Conservation (phyloP, 2,888 invertebrate genomes). For the Lampropteryx suffumata region DNA sequence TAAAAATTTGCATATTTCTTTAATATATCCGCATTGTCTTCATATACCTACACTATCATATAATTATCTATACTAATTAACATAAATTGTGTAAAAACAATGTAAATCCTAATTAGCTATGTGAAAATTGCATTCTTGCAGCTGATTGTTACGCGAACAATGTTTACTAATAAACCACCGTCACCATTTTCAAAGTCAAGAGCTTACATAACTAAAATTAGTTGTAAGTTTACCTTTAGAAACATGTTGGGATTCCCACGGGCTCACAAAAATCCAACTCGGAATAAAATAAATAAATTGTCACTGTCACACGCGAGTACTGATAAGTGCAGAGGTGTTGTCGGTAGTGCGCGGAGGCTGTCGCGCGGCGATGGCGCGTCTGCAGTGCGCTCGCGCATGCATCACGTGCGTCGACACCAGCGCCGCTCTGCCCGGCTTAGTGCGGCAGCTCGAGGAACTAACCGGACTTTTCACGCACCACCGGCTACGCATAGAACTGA, state of each 20-base stretch:
- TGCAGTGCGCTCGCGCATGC: slow-evolving; percentile 69
- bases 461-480: slow-evolving; percentile 68
- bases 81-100: slow-evolving; percentile 39
- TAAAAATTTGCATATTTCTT: not conserved
- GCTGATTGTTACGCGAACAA: slow-evolving; percentile 48
- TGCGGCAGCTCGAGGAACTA: slow-evolving; percentile 61
- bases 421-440: slow-evolving; percentile 60
- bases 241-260: slow-evolving; percentile 47
- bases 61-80: slow-evolving; percentile 19
- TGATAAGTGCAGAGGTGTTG: slow-evolving; percentile 54
- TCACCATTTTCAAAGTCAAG: slow-evolving; percentile 46
- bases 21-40: slow-evolving; percentile 13
- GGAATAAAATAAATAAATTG: slow-evolving; percentile 39
- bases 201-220: slow-evolving; percentile 45
- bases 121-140: slow-evolving; percentile 44
- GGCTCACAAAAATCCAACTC: slow-evolving; percentile 41
- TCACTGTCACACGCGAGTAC: slow-evolving; percentile 69
- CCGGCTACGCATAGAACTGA: slow-evolving; percentile 46
- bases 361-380: slow-evolving; percentile 70
- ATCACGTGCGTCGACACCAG: slow-evolving; percentile 72
- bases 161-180: slow-evolving; percentile 50
- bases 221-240: slow-evolving; percentile 54
- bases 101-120: slow-evolving; percentile 37
- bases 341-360: slow-evolving; percentile 72
- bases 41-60: no score